Base-by-base conservation (phyloP, 1,140 invertebrate genomes). In the Micrasema longulum region DNA sequence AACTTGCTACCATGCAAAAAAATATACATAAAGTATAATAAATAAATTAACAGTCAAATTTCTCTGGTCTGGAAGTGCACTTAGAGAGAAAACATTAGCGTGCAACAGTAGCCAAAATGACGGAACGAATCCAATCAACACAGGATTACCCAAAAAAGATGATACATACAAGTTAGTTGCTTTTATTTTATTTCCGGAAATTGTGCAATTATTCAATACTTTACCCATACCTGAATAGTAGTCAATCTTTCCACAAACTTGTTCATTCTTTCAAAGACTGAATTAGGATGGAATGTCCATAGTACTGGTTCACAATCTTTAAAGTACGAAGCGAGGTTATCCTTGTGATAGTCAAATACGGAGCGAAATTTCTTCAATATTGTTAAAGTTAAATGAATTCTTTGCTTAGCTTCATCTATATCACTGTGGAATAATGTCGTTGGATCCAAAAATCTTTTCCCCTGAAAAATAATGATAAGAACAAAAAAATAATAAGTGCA, bases 251-350 rank as follows among this genome's bases (percentile, higher is more conserved):
- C 90, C 2, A 95, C 79, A 81, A 98, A 98, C 53, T 90, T 90
- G 79, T 96, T 91, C 80, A 94, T 91, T 76, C 95, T 87, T 73
- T 90, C 89, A 83, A 98, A 98, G 57, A 98, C 91, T 16, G 93
- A 89, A 76, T 92, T 92, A 1, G 93, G 90, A 80, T 96, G 92
- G 83, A 98, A 98, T 60, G 94, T 94, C 96, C 96, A 98, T 0
- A 89, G 84, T 47, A 89, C 85, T 2, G 89, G 85, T 62, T 88
- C 81, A 60, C 87, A 80, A 47, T 90, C 89, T 79, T 90, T 84
- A 77, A 91, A 92, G 78, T 84, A 88, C 72, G 81, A 86, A 0
- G 83, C 82, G 23, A 96, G 79, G 77, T 90, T 92, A 43, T 89
- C 87, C 78, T 91, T 91, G 79, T 92, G 92, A 48, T 90, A 88